Evolutionary conservation across 2,113 vertebrate genomes (phyloP), one percentile per base, ranked within the genome.

Genomic region (Haliaeetus leucogaster): DNA sequence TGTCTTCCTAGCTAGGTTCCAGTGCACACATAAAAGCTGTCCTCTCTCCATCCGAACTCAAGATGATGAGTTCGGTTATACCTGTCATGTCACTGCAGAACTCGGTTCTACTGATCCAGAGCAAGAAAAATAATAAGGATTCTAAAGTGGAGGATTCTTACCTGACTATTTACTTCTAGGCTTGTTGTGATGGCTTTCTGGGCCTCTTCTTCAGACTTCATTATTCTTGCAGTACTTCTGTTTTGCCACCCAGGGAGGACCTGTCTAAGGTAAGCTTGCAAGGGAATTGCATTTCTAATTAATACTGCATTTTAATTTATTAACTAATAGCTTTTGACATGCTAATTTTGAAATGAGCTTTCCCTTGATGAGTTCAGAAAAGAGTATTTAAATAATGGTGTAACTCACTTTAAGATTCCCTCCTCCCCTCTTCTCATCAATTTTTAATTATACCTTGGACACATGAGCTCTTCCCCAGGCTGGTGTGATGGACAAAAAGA

Each of bases 281-380:
- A 90, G 81, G 84, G 66, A 95, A 96, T 93, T 47, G 78, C 13
- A 92, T 78, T 96, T 93, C 72, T 97, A 97, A 97, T 97, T 96
- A 95, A 93, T 82, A 79, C 16, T 43, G 55, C 9, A 74, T 94
- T 94, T 97, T 96, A 89, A 95, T 95, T 95, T 92, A 93, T 84
- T 92, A 86, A 83, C 82, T 95, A 88, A 93, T 88, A 91, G 55
- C 38, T 91, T 95, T 90, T 83, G 78, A 81, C 61, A 40, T 76
- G 76, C 38, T 93, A 86, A 95, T 97, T 95, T 78, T 74, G 68
- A 97, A 93, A 96, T 66, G 63, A 89, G 80, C 42, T 86, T 92
- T 97, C 92, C 95, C 97, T 89, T 90, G 86, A 95, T 89, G 47
- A 92, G 67, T 77, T 87, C 29, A 70, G 63, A 43, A 66, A 91